Percentiles rank a stretch among this genome's conserved stretches.
phyloP scores from a whole-genome alignment of 2,888 invertebrate species.

The Orthosia cruda region DNA sequence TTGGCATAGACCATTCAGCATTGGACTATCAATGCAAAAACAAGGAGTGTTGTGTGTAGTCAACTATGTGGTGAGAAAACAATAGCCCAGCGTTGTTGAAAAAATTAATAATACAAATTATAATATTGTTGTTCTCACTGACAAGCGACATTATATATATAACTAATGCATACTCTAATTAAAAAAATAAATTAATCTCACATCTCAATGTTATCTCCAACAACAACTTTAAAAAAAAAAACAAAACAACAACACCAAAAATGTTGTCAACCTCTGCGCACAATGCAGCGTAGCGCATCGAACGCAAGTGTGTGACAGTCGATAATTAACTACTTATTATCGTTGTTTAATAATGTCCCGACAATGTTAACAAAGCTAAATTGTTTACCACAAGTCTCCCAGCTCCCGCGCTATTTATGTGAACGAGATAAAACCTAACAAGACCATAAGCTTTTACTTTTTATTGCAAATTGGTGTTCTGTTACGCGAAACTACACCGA shows the following conservation, averaged over 20 bases:
- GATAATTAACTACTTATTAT: conserved; percentile 87
- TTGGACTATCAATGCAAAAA: background rate
- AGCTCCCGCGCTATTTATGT: conserved; percentile 81
- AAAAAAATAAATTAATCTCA: background rate
- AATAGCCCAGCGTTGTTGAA: background rate
- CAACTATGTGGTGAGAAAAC: background rate
- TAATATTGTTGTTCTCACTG: background rate
- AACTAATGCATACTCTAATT: background rate
- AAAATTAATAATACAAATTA: background rate
- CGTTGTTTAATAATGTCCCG: conserved; percentile 83
- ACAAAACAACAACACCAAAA: conserved; percentile 51
- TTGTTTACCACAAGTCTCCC: conserved; percentile 77
- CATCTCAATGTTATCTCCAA: background rate
- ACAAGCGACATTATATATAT: background rate
- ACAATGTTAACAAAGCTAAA: conserved; percentile 86
- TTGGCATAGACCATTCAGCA: no score
- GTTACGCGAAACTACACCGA: conserved; percentile 78
- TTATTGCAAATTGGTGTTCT: conserved; percentile 81
- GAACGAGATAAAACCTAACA: conserved; percentile 82
- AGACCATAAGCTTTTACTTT: conserved; percentile 80
- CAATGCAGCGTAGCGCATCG: conserved; percentile 67
- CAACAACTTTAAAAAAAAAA: background rate
- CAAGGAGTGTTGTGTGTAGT: background rate
- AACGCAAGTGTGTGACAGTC: conserved; percentile 78
- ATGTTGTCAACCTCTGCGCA: conserved; percentile 70